Evolutionary conservation across 35 echinoderm and acorn worm species (phyloP).

Genomic region (Acanthaster planci): DNA sequence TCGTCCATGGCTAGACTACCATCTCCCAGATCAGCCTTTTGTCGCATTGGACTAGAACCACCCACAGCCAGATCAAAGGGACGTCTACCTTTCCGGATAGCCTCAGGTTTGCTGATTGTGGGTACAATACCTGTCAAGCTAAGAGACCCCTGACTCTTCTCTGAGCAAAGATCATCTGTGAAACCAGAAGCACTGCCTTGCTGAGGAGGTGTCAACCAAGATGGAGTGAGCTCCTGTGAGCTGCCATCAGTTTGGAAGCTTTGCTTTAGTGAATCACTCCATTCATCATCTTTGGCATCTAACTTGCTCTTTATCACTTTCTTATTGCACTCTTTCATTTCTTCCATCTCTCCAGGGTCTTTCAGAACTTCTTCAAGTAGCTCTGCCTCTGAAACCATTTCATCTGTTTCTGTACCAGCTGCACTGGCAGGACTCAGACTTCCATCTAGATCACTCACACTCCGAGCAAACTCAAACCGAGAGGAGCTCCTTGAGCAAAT

Average conservation of each 20-base stretch:
- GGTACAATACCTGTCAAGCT: conserved; percentile 46
- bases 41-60: conserved; percentile 16
- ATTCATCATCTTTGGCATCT: conserved; percentile 31
- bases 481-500: conserved; percentile 91
- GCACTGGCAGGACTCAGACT: conserved; percentile 45
- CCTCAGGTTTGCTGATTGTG: conserved; percentile 51
- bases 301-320: conserved; percentile 32
- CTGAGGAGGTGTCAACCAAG: conserved; percentile 15
- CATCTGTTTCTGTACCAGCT: conserved; percentile 83
- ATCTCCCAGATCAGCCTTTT: conserved; percentile 10
- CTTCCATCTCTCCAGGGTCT: conserved; percentile 63
- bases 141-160: conserved; percentile 18
- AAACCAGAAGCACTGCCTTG: conserved; percentile 1
- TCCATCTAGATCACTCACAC: conserved; percentile 50
- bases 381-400: conserved; percentile 92
- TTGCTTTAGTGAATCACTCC: background rate
- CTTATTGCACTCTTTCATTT: conserved; percentile 64
- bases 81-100: background rate
- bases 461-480: conserved; percentile 92
- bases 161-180: background rate
- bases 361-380: conserved; percentile 77
- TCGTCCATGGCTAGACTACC: conserved; percentile 27
- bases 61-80: conserved; percentile 11
- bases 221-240: conserved; percentile 15
- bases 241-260: conserved; percentile 18